Percentiles rank a stretch among this genome's conserved stretches.
Conservation (phyloP, 1,140 invertebrate genomes). For the Alviniconcha marisindica region DNA sequence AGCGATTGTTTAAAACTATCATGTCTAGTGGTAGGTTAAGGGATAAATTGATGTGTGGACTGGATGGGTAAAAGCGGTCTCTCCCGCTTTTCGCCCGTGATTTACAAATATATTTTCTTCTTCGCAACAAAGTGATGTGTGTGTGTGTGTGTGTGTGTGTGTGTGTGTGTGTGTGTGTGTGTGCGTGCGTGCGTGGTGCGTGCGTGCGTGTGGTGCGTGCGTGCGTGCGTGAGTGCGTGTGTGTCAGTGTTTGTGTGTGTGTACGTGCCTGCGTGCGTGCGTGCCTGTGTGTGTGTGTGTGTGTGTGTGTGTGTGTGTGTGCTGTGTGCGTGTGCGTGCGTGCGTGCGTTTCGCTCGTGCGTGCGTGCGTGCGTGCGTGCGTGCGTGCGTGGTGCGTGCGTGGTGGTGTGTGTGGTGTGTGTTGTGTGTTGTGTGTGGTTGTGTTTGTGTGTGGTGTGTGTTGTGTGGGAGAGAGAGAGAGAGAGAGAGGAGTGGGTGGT, state of each 20-base stretch:
- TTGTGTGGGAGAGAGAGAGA: too few relatives aligned
- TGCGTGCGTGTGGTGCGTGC: too few relatives aligned
- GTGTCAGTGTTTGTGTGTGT: not conserved
- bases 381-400: not conserved
- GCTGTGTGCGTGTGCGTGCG: too few relatives aligned
- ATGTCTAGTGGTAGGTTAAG: not conserved
- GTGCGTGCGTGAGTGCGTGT: not conserved
- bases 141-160: not conserved
- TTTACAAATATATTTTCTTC: too few relatives aligned
- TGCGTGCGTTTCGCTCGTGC: too few relatives aligned
- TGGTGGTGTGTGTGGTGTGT: not conserved
- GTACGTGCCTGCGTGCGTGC: not conserved
- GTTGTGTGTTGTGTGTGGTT: not conserved
- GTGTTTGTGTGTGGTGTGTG: not conserved
- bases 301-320: constrained; percentile 8
- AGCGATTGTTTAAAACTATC: not conserved
- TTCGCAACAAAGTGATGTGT: not conserved
- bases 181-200: not conserved
- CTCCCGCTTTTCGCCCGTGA: too few relatives aligned
- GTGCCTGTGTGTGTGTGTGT: not conserved
- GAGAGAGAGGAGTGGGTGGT: not conserved
- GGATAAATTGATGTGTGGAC: too few relatives aligned
- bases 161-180: not conserved
- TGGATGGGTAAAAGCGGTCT: too few relatives aligned
- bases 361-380: not conserved